Evolutionary conservation across 2,888 invertebrate species (phyloP), one percentile per base, ranked within the genome.

Genomic region (Phasia obesa): DNA sequence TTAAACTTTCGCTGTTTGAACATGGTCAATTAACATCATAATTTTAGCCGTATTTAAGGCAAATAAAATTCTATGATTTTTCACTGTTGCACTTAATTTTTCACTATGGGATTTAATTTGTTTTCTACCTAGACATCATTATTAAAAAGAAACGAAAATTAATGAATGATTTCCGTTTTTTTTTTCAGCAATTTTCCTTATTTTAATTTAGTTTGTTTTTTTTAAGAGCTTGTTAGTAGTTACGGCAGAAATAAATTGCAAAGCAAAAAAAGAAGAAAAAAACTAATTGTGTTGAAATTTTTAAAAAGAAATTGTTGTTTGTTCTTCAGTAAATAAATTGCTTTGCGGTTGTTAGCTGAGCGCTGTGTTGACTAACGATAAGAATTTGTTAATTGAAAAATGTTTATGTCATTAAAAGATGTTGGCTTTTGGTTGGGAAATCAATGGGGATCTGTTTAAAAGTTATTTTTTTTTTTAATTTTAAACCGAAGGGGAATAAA

Each of bases 11-110:
- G 74, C 70, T 70, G 35, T 27, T 65, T 59, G 42, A 74, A 70
- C 35, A 74, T 59, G 78, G 57, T 74, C 73, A 78, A 82, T 82
- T 78, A 82, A 75, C 59, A 74, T 78, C 42, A 74, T 78, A 69
- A 70, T 74, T 78, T 74, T 74, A 17, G 44, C 17, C 17, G 44
- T 35, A 4, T 11, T 35, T 31, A 9, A 27, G 6, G 3, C 27
- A 27, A 27, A 27, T 27, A 27, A 27, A 27, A 27, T 27, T 55
- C 11, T 11, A 42, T 11, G 6, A 73, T 62, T 62, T 64, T 55
- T 25, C 31, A 17, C 42, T 21, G 57, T 27, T 49, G 65, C 17
- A 23, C 11, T 47, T 62, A 53, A 47, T 77, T 70, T 64, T 53
- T 62, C 77, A 70, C 53, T 47, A 27, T 55, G 55, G 62, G 70